Conservation (phyloP, 2,888 invertebrate genomes). For the Trichogramma evanescens region DNA sequence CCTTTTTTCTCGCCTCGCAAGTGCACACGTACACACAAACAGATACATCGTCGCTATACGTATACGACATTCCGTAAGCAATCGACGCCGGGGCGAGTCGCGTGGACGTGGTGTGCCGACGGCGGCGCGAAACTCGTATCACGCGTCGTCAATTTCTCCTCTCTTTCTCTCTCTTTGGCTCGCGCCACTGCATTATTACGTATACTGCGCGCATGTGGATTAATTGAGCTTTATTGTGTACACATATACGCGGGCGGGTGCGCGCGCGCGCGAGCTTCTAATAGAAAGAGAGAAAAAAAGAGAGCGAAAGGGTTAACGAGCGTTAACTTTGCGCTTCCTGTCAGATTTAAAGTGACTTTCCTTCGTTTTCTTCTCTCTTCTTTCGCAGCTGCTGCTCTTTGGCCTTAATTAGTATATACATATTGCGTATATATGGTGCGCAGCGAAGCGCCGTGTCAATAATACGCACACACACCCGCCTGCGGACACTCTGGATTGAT, state of each 20-base stretch:
- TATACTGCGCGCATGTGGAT: no score
- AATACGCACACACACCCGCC: no score
- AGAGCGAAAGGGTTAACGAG: slow-evolving; percentile 41
- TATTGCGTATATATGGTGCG: no score
- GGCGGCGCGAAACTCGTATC: not conserved
- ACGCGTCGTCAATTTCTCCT: not conserved
- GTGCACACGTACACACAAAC: no score
- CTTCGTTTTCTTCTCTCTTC: slow-evolving; percentile 23
- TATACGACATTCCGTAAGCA: no score
- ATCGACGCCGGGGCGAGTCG: not conserved
- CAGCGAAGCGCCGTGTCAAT: no score
- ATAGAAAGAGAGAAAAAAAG: slow-evolving; percentile 28
- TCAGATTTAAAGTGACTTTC: slow-evolving; percentile 43
- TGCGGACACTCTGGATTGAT: slow-evolving; percentile 13
- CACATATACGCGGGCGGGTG: not conserved
- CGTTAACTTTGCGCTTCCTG: slow-evolving; percentile 46
- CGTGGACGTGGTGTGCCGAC: not conserved
- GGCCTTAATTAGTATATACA: no score
- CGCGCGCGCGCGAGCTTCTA: slow-evolving; percentile 36
- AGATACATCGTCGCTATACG: no score
- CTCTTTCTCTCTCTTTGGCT: not conserved
- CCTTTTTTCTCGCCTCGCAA: no score
- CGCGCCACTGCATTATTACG: not conserved
- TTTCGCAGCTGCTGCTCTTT: not conserved
- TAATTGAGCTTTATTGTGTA: no score